These are phyloP conservation scores for Chrysina gloriosa DNA, from an alignment of 2,888 invertebrate species.

Conservation along the genomic window DNA sequence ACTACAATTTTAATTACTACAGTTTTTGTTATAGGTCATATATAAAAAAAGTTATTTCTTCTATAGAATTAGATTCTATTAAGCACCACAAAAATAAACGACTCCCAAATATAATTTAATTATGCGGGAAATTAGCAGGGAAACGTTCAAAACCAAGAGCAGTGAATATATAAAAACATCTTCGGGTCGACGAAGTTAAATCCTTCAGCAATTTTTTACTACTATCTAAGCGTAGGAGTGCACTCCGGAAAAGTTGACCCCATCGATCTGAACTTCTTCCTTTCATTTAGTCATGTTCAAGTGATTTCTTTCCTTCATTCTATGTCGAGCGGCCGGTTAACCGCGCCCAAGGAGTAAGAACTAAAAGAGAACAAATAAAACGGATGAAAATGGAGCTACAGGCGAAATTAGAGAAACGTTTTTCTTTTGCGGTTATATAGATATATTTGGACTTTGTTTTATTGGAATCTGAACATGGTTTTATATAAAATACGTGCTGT, in stretches of 20 bases:
- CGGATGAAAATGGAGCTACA: no score
- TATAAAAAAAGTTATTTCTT: no score
- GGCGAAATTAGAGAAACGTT: no score
- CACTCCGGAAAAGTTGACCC: slow-evolving; percentile 7
- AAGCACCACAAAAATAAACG: not conserved
- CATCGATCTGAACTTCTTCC: not conserved
- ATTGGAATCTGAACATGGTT: no score
- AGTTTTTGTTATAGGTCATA: no score
- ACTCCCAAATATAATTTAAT: not conserved
- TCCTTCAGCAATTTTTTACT: not conserved
- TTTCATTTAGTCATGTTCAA: not conserved
- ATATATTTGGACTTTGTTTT: no score
- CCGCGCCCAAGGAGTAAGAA: not conserved
- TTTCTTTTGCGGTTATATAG: no score
- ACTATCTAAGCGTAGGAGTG: not conserved
- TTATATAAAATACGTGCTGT: no score
- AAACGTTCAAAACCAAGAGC: not conserved
- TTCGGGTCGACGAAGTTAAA: not conserved
- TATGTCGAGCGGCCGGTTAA: not conserved
- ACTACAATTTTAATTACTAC: no score
- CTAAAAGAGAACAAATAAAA: not conserved
- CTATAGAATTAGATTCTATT: not conserved
- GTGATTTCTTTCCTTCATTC: not conserved
- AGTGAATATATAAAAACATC: not conserved
- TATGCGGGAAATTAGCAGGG: not conserved